Evolutionary conservation across 2,113 vertebrate species (phyloP).

Genomic region (Salvelinus alpinus): DNA sequence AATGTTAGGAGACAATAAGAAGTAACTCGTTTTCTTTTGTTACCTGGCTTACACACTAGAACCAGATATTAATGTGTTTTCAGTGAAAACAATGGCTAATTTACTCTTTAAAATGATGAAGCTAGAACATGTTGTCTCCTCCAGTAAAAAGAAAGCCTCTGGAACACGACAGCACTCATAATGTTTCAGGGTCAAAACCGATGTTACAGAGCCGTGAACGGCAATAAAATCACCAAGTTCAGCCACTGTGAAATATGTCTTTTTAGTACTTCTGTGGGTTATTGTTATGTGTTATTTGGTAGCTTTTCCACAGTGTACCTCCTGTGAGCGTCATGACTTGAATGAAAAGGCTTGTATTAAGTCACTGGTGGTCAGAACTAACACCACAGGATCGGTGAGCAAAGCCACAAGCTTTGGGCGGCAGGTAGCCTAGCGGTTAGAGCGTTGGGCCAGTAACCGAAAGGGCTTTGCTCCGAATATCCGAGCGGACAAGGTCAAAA

Average conservation of each 20-base stretch:
- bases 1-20: neutral
- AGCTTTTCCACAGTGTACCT: conserved; percentile 14
- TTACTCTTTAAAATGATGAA: neutral
- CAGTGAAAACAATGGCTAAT: neutral
- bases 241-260: conserved; percentile 1
- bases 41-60: conserved; percentile 5
- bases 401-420: neutral
- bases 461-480: no score
- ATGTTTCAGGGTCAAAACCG: neutral
- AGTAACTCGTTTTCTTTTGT: conserved; percentile 23
- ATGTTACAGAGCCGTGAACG: neutral
- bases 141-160: conserved; percentile 1
- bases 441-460: no score
- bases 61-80: conserved; percentile 1
- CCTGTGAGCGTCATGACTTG: neutral
- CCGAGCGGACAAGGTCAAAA: no score
- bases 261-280: conserved; percentile 11
- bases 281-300: neutral
- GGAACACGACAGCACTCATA: neutral
- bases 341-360: conserved; percentile 7
- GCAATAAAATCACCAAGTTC: neutral
- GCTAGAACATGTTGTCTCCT: neutral
- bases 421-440: no score
- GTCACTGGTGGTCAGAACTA: conserved; percentile 33
- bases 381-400: neutral